These are phyloP conservation scores for Ispidina lecontei DNA, from an alignment of 2,797 vertebrate species.

Conservation along the genomic window DNA sequence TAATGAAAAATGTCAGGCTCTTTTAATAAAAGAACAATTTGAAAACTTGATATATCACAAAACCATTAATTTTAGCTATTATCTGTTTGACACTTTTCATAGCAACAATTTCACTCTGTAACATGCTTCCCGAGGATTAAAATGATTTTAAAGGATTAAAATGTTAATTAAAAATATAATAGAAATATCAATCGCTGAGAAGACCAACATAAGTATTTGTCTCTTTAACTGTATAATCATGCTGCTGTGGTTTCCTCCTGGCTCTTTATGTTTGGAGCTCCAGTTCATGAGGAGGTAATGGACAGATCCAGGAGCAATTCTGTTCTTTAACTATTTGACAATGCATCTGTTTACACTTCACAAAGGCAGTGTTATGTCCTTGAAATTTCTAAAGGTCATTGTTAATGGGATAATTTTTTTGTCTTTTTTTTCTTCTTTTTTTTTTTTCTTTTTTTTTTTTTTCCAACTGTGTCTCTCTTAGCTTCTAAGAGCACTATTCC, in stretches of 20 bases:
- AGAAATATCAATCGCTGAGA: slow-evolving; percentile 71
- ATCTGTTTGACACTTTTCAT: slow-evolving; percentile 77
- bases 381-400: slow-evolving; percentile 84
- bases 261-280: slow-evolving; percentile 63
- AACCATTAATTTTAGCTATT: slow-evolving; percentile 80
- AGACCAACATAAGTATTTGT: slow-evolving; percentile 70
- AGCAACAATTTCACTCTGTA: slow-evolving; percentile 71
- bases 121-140: slow-evolving; percentile 75
- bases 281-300: slow-evolving; percentile 72
- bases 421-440: slow-evolving; percentile 58
- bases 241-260: background rate
- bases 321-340: slow-evolving; percentile 76
- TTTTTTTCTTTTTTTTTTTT: slow-evolving; percentile 61
- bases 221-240: slow-evolving; percentile 68
- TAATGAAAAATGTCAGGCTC: slow-evolving; percentile 67
- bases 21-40: slow-evolving; percentile 76
- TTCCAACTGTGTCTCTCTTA: slow-evolving; percentile 70
- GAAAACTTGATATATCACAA: slow-evolving; percentile 77
- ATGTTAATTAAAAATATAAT: slow-evolving; percentile 81
- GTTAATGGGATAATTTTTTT: slow-evolving; percentile 80
- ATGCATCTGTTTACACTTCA: slow-evolving; percentile 77
- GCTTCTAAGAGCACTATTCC: slow-evolving; percentile 67
- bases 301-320: slow-evolving; percentile 75
- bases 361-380: slow-evolving; percentile 80
- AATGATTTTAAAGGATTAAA: slow-evolving; percentile 80